Evolutionary conservation across 2,797 vertebrate genomes (phyloP).

Genomic region (Periparus ater): DNA sequence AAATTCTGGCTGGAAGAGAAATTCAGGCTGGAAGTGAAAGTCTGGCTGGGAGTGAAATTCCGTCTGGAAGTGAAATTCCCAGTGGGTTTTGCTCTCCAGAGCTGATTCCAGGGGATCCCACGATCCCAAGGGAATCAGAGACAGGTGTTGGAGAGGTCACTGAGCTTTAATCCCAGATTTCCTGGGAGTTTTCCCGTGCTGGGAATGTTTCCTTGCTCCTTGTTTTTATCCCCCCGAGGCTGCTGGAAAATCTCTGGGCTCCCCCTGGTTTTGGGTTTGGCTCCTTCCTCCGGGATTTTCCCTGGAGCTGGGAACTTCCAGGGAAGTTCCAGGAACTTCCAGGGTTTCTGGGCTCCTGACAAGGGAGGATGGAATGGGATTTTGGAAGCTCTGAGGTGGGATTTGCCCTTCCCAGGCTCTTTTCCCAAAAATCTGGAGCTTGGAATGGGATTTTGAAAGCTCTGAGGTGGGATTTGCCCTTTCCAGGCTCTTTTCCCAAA

Average conservation of each 20-base stretch:
- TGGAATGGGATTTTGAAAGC: background rate
- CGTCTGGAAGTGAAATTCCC: rapidly evolving
- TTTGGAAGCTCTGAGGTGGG: too few relatives aligned
- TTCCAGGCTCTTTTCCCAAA: too few relatives aligned
- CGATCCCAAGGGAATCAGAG: rapidly evolving
- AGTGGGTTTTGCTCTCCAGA: rapidly evolving
- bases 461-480: background rate
- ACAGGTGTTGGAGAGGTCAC: too few relatives aligned
- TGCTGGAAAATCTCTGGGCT: background rate
- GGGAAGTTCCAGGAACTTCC: too few relatives aligned
- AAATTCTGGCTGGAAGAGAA: too few relatives aligned
- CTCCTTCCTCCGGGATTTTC: background rate
- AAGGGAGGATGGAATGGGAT: too few relatives aligned
- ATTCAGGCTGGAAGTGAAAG: too few relatives aligned
- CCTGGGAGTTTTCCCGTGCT: background rate
- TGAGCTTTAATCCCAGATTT: too few relatives aligned
- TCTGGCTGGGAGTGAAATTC: background rate
- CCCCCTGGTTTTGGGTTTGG: background rate
- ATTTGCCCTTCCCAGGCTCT: too few relatives aligned
- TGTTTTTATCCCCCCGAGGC: background rate
- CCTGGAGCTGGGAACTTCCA: rapidly evolving
- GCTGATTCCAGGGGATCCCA: rapidly evolving
- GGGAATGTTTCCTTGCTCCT: background rate
- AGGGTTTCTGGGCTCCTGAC: too few relatives aligned
- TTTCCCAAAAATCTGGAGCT: too few relatives aligned